Percentiles rank a stretch among this genome's conserved stretches.
Evolutionary conservation across 2,888 invertebrate genomes (phyloP).

Genomic region (Ypsolopha sequella): DNA sequence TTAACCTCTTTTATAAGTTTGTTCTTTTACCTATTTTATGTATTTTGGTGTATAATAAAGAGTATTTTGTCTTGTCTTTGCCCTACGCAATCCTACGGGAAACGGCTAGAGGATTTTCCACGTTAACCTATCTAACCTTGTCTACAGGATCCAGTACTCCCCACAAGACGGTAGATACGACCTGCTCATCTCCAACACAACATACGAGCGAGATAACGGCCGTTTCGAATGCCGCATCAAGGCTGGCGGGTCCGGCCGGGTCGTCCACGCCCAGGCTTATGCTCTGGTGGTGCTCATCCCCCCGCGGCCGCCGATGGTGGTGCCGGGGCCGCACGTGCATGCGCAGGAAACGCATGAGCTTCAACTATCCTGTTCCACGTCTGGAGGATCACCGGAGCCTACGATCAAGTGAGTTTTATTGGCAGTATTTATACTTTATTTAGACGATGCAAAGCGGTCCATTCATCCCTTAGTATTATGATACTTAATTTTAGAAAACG

Average conservation of each 20-base stretch:
- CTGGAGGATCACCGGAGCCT: constrained; percentile 93
- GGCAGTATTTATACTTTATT: no score
- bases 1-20: no score
- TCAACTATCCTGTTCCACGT: constrained; percentile 84
- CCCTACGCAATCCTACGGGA: no score
- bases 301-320: constrained; percentile 84
- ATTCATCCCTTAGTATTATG: no score
- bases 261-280: constrained; percentile 86
- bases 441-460: no score
- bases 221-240: constrained; percentile 92
- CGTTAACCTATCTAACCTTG: neutral
- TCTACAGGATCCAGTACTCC: constrained; percentile 55
- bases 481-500: no score
- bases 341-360: constrained; percentile 86
- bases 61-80: no score
- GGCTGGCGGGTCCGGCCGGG: constrained; percentile 85
- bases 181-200: constrained; percentile 88
- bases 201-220: constrained; percentile 92
- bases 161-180: constrained; percentile 89
- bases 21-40: no score
- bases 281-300: constrained; percentile 87
- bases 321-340: constrained; percentile 80
- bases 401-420: constrained; percentile 75
- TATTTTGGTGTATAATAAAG: no score
- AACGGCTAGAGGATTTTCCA: no score